These are phyloP conservation scores for Gadus chalcogrammus DNA, from an alignment of 2,113 vertebrate genomes.

Conservation along the genomic window DNA sequence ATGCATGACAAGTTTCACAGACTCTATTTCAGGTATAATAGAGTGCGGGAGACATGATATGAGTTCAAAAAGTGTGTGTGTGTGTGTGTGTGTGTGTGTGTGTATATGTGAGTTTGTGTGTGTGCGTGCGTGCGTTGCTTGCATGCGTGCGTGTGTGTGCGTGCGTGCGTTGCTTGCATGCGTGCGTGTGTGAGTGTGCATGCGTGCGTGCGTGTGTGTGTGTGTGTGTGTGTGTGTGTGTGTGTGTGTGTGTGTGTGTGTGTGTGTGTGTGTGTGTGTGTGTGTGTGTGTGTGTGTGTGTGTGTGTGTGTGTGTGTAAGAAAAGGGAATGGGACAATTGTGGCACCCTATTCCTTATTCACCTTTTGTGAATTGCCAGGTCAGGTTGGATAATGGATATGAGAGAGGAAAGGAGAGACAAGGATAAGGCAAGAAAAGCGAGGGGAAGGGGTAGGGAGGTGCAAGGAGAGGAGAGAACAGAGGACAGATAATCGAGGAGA, in stretches of 20 bases:
- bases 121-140: conserved; percentile 1
- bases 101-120: neutral
- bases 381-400: neutral
- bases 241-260: conserved; percentile 2
- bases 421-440: conserved; percentile 6
- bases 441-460: conserved; percentile 7
- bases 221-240: neutral
- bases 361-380: conserved; percentile 13
- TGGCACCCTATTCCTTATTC: conserved; percentile 7
- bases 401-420: neutral
- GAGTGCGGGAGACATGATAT: neutral
- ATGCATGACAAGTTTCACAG: conserved; percentile 21
- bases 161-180: neutral
- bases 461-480: neutral
- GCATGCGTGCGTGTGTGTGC: neutral
- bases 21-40: conserved; percentile 30
- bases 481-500: neutral
- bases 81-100: conserved; percentile 6
- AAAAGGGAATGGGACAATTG: no score
- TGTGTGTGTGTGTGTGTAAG: conserved; percentile 1
- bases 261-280: conserved; percentile 6
- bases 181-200: neutral
- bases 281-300: conserved; percentile 7
- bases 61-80: neutral
- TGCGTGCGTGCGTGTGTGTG: conserved; percentile 1